phyloP scores from a whole-genome alignment of 2,888 invertebrate genomes.

The Acleris holmiana region DNA sequence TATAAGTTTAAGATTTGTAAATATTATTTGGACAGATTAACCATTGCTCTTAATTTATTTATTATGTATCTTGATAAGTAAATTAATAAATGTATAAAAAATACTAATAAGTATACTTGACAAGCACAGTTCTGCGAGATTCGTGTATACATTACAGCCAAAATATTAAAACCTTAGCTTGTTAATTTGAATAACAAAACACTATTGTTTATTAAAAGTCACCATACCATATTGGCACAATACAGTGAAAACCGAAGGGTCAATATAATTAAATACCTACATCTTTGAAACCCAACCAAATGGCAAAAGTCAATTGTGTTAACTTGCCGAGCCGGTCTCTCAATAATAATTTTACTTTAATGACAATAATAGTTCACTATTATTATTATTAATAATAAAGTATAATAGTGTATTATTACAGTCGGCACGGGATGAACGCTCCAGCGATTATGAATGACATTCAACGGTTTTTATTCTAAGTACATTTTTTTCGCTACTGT shows the following conservation, averaged over 20 bases:
- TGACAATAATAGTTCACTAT: constrained; percentile 69
- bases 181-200: constrained; percentile 33
- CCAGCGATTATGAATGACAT: constrained; percentile 75
- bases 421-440: constrained; percentile 77
- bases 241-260: constrained; percentile 71
- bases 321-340: constrained; percentile 58
- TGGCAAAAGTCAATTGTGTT: constrained; percentile 82
- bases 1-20: no score
- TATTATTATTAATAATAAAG: constrained; percentile 70
- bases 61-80: no score
- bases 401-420: constrained; percentile 72
- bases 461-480: constrained; percentile 62
- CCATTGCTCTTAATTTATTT: no score
- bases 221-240: constrained; percentile 51
- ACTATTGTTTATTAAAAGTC: constrained; percentile 35
- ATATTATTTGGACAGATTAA: no score
- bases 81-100: no score
- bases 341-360: constrained; percentile 72
- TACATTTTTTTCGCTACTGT: constrained; percentile 48
- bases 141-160: no score
- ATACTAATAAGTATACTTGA: neutral
- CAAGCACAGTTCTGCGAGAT: neutral
- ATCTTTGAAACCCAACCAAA: constrained; percentile 77
- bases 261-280: constrained; percentile 75
- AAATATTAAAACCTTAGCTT: constrained; percentile 10